Evolutionary conservation across 2,113 vertebrate genomes (phyloP).

Genomic region (Polyodon spathula): DNA sequence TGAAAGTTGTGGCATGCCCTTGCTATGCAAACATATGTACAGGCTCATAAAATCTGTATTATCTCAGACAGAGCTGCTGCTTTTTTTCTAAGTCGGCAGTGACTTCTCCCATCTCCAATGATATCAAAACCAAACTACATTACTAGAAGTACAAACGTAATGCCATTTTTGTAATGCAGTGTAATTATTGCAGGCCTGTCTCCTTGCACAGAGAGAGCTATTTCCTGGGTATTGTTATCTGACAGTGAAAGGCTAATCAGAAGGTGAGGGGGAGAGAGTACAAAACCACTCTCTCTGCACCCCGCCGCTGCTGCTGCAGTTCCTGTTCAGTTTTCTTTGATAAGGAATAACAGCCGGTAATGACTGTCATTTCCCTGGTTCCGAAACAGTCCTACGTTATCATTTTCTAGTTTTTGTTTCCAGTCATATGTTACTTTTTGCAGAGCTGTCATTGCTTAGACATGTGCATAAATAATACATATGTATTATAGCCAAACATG

Average conservation of each 20-base stretch:
- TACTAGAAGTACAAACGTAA: neutral
- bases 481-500: no score
- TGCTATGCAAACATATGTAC: no score
- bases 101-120: no score
- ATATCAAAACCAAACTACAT: neutral
- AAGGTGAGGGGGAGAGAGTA: neutral
- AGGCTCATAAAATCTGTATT: no score
- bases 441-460: no score
- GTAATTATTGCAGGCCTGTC: neutral
- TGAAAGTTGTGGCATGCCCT: no score
- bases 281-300: neutral
- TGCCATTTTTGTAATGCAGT: neutral
- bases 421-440: no score
- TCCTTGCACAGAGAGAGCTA: neutral
- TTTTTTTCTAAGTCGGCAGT: no score
- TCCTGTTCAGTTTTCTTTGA: neutral
- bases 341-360: neutral
- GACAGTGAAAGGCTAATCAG: neutral
- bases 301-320: neutral
- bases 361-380: neutral
- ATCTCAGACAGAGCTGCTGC: no score
- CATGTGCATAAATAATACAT: no score
- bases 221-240: neutral
- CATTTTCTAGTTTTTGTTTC: no score
- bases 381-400: no score